These are phyloP conservation scores for Apogon talboti DNA, from an alignment of 2,797 vertebrate species.

Conservation along the genomic window DNA sequence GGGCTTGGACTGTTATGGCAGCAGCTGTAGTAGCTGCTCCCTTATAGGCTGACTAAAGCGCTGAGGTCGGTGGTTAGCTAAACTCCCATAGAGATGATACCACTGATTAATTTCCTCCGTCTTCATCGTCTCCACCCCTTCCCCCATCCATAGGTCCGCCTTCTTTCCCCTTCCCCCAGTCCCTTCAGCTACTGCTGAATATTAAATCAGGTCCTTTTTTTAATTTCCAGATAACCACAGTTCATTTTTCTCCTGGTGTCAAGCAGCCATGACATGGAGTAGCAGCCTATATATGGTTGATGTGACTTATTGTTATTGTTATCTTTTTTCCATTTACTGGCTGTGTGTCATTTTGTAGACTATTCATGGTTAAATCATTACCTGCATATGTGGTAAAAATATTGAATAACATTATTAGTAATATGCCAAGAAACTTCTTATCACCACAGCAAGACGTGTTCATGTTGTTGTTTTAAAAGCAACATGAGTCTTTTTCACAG, in stretches of 20 bases:
- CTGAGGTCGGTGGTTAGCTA: slow-evolving; percentile 79
- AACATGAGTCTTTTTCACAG: slow-evolving; percentile 29
- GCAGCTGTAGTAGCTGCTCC: slow-evolving; percentile 49
- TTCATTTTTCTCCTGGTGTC: slow-evolving; percentile 77
- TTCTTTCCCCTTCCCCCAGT: slow-evolving; percentile 63
- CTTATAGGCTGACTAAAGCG: slow-evolving; percentile 76
- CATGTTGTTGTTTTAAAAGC: slow-evolving; percentile 19
- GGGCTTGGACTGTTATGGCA: slow-evolving; percentile 52
- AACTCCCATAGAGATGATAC: slow-evolving; percentile 74
- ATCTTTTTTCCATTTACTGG: slow-evolving; percentile 68
- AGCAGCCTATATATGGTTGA: slow-evolving; percentile 63
- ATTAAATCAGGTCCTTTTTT: slow-evolving; percentile 81
- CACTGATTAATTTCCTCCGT: slow-evolving; percentile 78
- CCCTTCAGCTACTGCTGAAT: slow-evolving; percentile 73
- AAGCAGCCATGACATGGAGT: slow-evolving; percentile 54
- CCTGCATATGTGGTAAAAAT: slow-evolving; percentile 44
- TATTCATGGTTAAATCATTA: slow-evolving; percentile 68
- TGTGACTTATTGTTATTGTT: slow-evolving; percentile 73
- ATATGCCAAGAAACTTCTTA: slow-evolving; percentile 46
- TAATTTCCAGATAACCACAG: slow-evolving; percentile 81
- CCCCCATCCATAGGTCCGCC: slow-evolving; percentile 50
- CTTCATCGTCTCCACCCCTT: slow-evolving; percentile 45
- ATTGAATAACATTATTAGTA: slow-evolving; percentile 47
- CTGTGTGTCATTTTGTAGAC: slow-evolving; percentile 55
- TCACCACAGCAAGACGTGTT: slow-evolving; percentile 35